Base-by-base conservation (phyloP, 2,113 vertebrate species). In the Gnathonemus echidnorhynchus region DNA sequence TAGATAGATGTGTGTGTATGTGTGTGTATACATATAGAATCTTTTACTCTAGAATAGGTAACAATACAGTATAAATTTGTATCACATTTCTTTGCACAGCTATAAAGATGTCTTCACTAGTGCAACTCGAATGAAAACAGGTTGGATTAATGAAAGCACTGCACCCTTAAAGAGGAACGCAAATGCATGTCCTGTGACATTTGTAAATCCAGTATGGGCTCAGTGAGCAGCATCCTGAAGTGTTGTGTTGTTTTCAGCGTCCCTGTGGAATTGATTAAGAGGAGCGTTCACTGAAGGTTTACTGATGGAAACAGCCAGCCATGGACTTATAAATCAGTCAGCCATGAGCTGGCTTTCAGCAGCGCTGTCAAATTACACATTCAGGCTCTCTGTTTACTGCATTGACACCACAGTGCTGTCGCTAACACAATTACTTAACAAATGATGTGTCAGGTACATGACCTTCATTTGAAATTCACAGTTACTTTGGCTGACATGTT, bases 291-390 rank as follows among this genome's bases (percentile, higher is more conserved):
- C 74, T 80, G 74, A 35, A 39, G 74, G 31, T 42, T 80, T 80
- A 80, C 74, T 39, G 74, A 80, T 80, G 35, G 74, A 80, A 80
- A 80, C 74, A 39, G 74, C 74, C 74, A 42, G 13, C 35, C 13
- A 19, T 80, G 74, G 74, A 42, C 31, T 80, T 80, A 80, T 80
- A 80, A 80, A 80, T 80, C 74, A 80, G 74, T 42, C 74, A 80
- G 74, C 15, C 74, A 17, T 80, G 74, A 80, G 31, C 74, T 80
- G 74, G 35, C 35, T 80, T 77, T 80, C 74, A 39, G 74, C 74
- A 39, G 35, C 2, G 2, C 31, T 80, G 35, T 80, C 74, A 42
- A 42, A 80, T 80, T 17, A 80, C 74, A 80, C 74, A 80, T 80
- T 80, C 74, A 19, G 70, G 35, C 35, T 80, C 35, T 80, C 31